Evolutionary conservation across 2,797 vertebrate genomes (phyloP), one percentile per base, ranked within the genome.

Genomic region (Gymnoscopelus braueri): DNA sequence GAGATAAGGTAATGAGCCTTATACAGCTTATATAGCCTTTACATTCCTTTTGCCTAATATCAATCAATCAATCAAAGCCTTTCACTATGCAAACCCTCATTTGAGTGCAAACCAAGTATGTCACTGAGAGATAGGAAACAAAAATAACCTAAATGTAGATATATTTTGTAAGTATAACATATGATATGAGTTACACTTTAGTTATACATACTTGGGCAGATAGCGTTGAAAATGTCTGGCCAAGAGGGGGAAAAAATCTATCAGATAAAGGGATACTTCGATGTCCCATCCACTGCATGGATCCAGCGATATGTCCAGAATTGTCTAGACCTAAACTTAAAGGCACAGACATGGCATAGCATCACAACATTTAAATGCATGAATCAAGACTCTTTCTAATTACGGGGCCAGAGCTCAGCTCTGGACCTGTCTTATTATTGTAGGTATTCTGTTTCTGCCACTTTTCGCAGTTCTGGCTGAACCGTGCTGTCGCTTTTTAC

Each of bases 161-260:
- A 52, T 14, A 64, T 26, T 26, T 1, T 14, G n/a, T 49, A 50
- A 12, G 24, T 47, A 9, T 19, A 44, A 58, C 4, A 29, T 13
- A 3, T 24, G 6, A 60, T 4, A 14, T 24, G n/a, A n/a, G n/a
- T n/a, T n/a, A n/a, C n/a, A n/a, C n/a, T 49, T 39, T 13, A 66
- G 85, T 88, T 84, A 94, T n/a, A n/a, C n/a, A n/a, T n/a, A n/a
- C n/a, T 94, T 72, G 97, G 96, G 75, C 90, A 93, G 70, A 99
- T 95, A 11, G 26, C 86, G 77, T 87, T 93, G 91, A 98, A 98
- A 82, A 97, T 90, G 71, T 97, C 95, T 14, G 96, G 95, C 78
- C n/a, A n/a, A 97, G 97, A 99, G 55, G 95, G 95, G 60, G 96
- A 95, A 91, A 96, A 99, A 64, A 99, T 86, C 90, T 99, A 94